Evolutionary conservation across 2,113 vertebrate species (phyloP).

Genomic region (Ammodytes marinus): DNA sequence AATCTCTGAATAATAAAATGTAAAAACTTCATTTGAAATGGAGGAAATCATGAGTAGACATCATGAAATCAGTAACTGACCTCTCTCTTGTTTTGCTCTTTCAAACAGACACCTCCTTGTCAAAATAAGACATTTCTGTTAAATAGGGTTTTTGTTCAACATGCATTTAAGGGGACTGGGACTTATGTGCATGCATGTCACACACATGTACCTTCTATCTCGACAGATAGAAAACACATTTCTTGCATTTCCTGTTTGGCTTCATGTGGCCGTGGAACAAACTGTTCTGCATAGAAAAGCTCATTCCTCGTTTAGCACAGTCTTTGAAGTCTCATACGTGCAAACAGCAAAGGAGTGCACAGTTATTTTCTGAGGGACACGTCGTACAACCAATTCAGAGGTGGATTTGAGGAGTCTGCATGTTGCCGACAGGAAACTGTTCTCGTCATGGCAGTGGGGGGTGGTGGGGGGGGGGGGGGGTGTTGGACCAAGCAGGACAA

Average conservation of each 20-base stretch:
- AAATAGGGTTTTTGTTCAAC: slow-evolving; percentile 40
- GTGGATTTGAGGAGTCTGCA: slow-evolving; percentile 76
- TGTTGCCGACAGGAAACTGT: slow-evolving; percentile 83
- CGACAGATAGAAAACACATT: slow-evolving; percentile 69
- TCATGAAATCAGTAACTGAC: slow-evolving; percentile 66
- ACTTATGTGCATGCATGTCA: slow-evolving; percentile 70
- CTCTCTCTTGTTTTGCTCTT: slow-evolving; percentile 56
- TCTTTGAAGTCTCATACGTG: slow-evolving; percentile 54
- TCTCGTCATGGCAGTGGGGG: slow-evolving; percentile 74
- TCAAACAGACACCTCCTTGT: slow-evolving; percentile 22
- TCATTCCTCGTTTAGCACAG: slow-evolving; percentile 38
- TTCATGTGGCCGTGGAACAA: slow-evolving; percentile 60
- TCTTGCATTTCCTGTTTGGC: slow-evolving; percentile 77
- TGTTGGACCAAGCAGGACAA: slow-evolving; percentile 76
- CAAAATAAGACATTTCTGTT: slow-evolving; percentile 53
- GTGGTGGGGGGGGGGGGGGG: slow-evolving; percentile 48
- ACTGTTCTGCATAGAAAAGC: slow-evolving; percentile 50
- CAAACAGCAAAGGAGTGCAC: slow-evolving; percentile 42
- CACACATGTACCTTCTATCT: slow-evolving; percentile 73
- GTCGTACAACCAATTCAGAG: slow-evolving; percentile 39
- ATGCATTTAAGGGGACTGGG: slow-evolving; percentile 67
- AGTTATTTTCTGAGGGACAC: slow-evolving; percentile 40
- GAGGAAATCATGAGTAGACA: slow-evolving; percentile 44
- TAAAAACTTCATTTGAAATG: slow-evolving; percentile 20
- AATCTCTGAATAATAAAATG: neutral